phyloP scores from a whole-genome alignment of 2,797 vertebrate genomes.

The Ctenochaetus hawaiiensis region DNA sequence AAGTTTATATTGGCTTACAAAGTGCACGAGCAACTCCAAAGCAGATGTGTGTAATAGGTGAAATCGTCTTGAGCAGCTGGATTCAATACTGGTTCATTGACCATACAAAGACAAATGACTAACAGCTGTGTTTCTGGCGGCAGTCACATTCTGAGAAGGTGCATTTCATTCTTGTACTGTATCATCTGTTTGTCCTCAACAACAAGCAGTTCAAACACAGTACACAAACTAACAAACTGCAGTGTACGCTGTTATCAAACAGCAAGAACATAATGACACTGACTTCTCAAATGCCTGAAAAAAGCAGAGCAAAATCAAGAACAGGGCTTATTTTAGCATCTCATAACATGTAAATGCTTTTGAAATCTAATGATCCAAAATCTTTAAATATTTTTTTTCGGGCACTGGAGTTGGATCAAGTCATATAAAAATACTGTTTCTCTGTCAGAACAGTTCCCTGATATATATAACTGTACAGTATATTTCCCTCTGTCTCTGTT shows the following conservation, averaged over 20 bases:
- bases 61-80: constrained; percentile 84
- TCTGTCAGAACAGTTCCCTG: constrained; percentile 4
- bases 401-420: not conserved
- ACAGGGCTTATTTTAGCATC: not conserved
- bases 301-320: not conserved
- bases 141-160: constrained; percentile 75
- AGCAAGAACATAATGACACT: not conserved
- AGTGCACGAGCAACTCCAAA: constrained; percentile 52
- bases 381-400: not conserved
- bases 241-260: not conserved
- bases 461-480: constrained; percentile 6
- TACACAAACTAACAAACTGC: not conserved
- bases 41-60: constrained; percentile 86
- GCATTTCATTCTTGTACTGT: constrained; percentile 49
- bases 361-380: not conserved
- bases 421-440: not conserved
- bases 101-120: constrained; percentile 89
- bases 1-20: constrained; percentile 22
- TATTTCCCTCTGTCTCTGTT: constrained; percentile 29
- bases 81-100: constrained; percentile 83
- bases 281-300: no score
- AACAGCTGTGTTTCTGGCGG: constrained; percentile 89
- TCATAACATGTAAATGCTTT: not conserved
- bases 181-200: constrained; percentile 30
- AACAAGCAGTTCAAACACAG: not conserved